Evolutionary conservation across 2,113 vertebrate species (phyloP), one percentile per base, ranked within the genome.

Genomic region (Forbesichthys papilliferus): DNA sequence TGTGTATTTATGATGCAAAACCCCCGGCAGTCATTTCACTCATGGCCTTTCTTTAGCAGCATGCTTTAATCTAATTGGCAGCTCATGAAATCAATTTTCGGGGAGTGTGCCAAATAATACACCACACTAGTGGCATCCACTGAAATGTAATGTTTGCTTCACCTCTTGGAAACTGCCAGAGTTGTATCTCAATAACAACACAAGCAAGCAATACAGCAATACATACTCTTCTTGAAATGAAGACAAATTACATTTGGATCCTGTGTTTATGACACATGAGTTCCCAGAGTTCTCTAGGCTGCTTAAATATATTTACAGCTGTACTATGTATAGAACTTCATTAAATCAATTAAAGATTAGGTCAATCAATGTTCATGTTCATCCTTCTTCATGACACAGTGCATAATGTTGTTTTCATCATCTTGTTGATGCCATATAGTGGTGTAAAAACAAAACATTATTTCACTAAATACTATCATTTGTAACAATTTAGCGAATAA

Each of bases 61-160:
- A 81, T 84, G 62, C 72, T 83, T 82, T 84, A 81, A 80, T 84
- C 71, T 82, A 84, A 90, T 74, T 89, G 83, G 71, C 74, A 71
- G 61, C 69, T 84, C 68, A 85, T 78, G 64, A 84, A 86, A 81
- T 84, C 77, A 85, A 73, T 85, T 84, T 66, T 66, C 62, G 64
- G 78, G 62, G 83, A 76, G 54, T 65, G 69, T 73, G 78, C 73
- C 75, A 84, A 86, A 83, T 77, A 74, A 80, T 76, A 75, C 69
- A 69, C 66, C 2, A 51, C 61, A 69, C 64, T 77, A 34, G 64
- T 57, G 58, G 55, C 66, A 59, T 78, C 69, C 65, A 46, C 65
- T 66, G 68, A 82, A 85, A 83, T 75, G 70, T 68, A 83, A 82
- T 74, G 73, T 81, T 80, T 81, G 76, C 79, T 84, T 86, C 80